Percentiles rank a stretch among this genome's conserved stretches.
phyloP scores from a whole-genome alignment of 2,113 vertebrate genomes.

The Oplegnathus fasciatus region DNA sequence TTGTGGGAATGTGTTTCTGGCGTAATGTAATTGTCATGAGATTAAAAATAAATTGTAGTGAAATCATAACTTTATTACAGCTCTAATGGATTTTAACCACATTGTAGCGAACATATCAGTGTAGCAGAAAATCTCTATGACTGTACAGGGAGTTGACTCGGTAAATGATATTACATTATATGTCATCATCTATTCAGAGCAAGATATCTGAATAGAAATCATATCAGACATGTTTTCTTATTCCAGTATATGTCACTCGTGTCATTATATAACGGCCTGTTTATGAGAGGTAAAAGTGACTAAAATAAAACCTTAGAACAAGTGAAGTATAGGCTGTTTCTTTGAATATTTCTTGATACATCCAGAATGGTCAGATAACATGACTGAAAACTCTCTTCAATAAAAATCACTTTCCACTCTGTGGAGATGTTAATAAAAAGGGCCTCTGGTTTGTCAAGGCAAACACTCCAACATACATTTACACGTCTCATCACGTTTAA shows the following conservation, averaged over 20 bases:
- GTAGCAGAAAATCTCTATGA: slow-evolving; percentile 7
- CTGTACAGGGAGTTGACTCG: not conserved
- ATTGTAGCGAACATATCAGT: slow-evolving; percentile 10
- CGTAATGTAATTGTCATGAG: slow-evolving; percentile 20
- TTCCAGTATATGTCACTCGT: not conserved
- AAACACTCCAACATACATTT: not conserved
- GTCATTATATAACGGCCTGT: not conserved
- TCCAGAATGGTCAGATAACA: not conserved
- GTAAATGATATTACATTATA: slow-evolving; percentile 10
- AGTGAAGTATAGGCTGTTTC: not conserved
- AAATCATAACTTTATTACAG: slow-evolving; percentile 45
- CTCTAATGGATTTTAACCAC: slow-evolving; percentile 43
- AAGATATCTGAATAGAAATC: not conserved
- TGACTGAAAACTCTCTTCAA: not conserved
- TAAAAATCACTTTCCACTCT: not conserved
- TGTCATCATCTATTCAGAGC: not conserved
- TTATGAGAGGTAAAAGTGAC: not conserved
- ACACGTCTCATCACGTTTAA: not conserved
- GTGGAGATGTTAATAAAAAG: slow-evolving; percentile 1
- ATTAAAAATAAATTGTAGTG: slow-evolving; percentile 43
- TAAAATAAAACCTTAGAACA: not conserved
- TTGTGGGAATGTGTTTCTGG: slow-evolving; percentile 12
- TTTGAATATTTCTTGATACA: not conserved
- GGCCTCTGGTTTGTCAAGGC: not conserved
- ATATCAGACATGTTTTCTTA: not conserved